These are phyloP conservation scores for Chloropsis cyanopogon DNA, from an alignment of 2,113 vertebrate species.

Conservation along the genomic window DNA sequence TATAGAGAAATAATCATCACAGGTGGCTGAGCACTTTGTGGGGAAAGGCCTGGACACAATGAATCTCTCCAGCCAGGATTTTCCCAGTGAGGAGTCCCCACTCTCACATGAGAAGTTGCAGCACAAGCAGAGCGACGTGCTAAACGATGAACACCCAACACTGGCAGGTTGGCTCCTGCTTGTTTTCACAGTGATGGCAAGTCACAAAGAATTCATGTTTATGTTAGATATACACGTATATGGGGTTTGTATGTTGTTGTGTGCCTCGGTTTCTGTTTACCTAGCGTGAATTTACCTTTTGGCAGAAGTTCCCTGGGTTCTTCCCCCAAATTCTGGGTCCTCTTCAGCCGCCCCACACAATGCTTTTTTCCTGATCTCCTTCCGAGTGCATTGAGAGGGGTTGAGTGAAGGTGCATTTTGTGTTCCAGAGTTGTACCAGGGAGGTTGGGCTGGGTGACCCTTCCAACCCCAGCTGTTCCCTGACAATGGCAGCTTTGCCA, in stretches of 20 bases:
- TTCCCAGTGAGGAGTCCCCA: neutral
- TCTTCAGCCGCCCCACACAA: rapidly evolving
- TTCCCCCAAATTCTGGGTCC: neutral
- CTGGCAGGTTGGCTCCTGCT: neutral
- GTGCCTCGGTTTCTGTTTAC: neutral
- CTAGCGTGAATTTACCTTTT: neutral
- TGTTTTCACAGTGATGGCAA: neutral
- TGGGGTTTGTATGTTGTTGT: neutral
- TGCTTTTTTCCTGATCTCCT: neutral
- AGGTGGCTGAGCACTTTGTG: neutral
- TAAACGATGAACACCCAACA: neutral
- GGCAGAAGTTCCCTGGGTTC: neutral
- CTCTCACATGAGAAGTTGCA: neutral
- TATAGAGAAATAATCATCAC: neutral
- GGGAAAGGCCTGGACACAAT: neutral
- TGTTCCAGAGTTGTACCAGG: rapidly evolving
- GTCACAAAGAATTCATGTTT: neutral
- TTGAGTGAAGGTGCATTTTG: neutral
- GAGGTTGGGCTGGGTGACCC: rapidly evolving
- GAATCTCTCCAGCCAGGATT: neutral
- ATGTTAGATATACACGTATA: neutral
- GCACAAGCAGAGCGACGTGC: neutral
- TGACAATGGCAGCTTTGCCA: neutral
- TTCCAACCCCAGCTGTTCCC: rapidly evolving
- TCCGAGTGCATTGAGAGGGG: neutral